Evolutionary conservation across 2,113 vertebrate genomes (phyloP).

Genomic region (Bos javanicus): DNA sequence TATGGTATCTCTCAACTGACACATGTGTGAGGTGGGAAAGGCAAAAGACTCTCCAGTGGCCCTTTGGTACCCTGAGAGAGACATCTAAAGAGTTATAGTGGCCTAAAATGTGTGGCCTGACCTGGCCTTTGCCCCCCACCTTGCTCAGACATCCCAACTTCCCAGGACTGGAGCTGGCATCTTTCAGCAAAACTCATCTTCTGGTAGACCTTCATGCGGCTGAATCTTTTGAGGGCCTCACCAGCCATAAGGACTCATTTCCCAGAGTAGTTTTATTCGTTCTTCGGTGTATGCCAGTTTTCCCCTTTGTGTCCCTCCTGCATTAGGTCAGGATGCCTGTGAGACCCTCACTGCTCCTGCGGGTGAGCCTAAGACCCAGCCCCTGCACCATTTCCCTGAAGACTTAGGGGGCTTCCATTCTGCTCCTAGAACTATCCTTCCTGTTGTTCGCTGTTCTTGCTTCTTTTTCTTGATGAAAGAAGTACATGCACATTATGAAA

Average conservation of each 20-base stretch:
- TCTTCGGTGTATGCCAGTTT: rapidly evolving
- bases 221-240: not conserved
- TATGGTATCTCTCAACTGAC: not conserved
- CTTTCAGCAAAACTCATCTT: not conserved
- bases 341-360: not conserved
- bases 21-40: not conserved
- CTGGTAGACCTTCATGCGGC: not conserved
- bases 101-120: not conserved
- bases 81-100: not conserved
- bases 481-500: not conserved
- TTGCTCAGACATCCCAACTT: not conserved
- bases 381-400: not conserved
- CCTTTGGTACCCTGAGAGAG: not conserved
- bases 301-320: not conserved
- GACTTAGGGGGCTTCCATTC: not conserved
- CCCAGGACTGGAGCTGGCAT: not conserved
- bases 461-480: not conserved
- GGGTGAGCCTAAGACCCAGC: not conserved
- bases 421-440: not conserved
- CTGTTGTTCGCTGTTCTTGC: not conserved
- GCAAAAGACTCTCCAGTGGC: not conserved
- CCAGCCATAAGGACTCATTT: rapidly evolving
- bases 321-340: not conserved
- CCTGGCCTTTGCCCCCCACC: too few species aligned
- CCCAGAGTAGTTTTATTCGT: not conserved